A percentile compares a stretch with the other conserved stretches of the same genome.
phyloP scores from a whole-genome alignment of 2,797 vertebrate genomes.

The Xenops minutus region DNA sequence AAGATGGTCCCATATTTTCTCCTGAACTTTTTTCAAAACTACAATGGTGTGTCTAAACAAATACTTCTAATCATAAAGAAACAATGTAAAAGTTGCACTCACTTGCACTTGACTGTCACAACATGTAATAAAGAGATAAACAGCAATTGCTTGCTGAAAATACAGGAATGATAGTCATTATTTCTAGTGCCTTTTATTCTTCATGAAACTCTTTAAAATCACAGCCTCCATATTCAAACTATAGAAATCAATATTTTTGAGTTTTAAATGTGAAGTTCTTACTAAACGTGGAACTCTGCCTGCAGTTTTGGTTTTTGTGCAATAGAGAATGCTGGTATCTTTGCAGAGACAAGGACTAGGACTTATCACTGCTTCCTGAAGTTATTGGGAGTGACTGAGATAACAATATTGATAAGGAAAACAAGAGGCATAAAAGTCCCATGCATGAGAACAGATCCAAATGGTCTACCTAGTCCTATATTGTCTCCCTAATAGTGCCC shows the following conservation, averaged over 20 bases:
- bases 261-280: constrained; percentile 26
- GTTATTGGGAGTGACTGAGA: background rate
- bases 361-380: background rate
- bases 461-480: background rate
- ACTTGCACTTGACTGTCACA: background rate
- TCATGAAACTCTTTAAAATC: background rate
- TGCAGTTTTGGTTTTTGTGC: background rate
- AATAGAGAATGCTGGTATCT: background rate
- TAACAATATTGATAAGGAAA: background rate
- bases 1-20: background rate
- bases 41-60: background rate
- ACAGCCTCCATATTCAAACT: constrained; percentile 10
- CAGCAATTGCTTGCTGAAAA: background rate
- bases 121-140: background rate
- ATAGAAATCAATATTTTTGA: constrained; percentile 7
- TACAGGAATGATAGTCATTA: background rate
- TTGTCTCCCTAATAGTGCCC: background rate
- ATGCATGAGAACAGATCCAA: background rate
- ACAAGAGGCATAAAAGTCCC: background rate
- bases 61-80: background rate
- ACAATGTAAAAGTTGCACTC: background rate
- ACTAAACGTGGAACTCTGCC: background rate
- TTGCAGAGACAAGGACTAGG: background rate
- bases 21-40: background rate
- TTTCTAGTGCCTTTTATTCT: background rate